These are phyloP conservation scores for Agrenia bidenticulata DNA, from an alignment of 2,888 invertebrate species.

Conservation along the genomic window DNA sequence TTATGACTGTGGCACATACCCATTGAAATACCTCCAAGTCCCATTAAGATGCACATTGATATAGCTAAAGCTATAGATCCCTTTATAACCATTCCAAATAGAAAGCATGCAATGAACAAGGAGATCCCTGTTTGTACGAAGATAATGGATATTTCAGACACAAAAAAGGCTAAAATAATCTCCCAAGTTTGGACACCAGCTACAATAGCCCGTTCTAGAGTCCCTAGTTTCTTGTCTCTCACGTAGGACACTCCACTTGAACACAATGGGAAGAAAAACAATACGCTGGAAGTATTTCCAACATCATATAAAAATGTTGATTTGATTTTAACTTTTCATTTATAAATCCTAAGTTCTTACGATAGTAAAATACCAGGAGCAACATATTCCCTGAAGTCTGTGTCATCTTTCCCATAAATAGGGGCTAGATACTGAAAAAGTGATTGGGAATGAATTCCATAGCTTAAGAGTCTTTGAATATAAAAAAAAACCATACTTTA, in stretches of 20 bases:
- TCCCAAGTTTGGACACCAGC: constrained; percentile 38
- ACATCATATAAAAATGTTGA: too few relatives aligned
- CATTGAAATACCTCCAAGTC: constrained; percentile 34
- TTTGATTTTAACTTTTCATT: too few relatives aligned
- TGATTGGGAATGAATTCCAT: background rate
- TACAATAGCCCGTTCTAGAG: constrained; percentile 30
- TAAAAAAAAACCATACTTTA: background rate
- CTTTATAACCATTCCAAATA: constrained; percentile 33
- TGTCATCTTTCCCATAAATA: constrained; percentile 58
- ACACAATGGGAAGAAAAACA: constrained; percentile 39
- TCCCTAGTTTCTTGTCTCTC: constrained; percentile 38
- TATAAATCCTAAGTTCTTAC: constrained; percentile 1
- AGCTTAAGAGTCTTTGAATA: background rate
- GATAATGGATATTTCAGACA: constrained; percentile 32
- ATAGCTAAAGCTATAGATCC: constrained; percentile 29
- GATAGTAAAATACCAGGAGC: constrained; percentile 69
- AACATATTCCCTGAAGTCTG: constrained; percentile 92
- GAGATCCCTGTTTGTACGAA: constrained; percentile 37
- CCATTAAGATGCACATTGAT: constrained; percentile 21
- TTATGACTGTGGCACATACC: too few relatives aligned
- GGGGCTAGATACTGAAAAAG: constrained; percentile 15
- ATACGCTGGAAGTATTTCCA: constrained; percentile 17
- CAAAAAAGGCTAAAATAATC: constrained; percentile 33
- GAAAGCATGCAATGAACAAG: constrained; percentile 31
- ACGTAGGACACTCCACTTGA: constrained; percentile 35